A percentile compares a stretch with the other conserved stretches of the same genome.
Evolutionary conservation across 1,140 invertebrate genomes (phyloP).

Genomic region (Bicyclus anynana): DNA sequence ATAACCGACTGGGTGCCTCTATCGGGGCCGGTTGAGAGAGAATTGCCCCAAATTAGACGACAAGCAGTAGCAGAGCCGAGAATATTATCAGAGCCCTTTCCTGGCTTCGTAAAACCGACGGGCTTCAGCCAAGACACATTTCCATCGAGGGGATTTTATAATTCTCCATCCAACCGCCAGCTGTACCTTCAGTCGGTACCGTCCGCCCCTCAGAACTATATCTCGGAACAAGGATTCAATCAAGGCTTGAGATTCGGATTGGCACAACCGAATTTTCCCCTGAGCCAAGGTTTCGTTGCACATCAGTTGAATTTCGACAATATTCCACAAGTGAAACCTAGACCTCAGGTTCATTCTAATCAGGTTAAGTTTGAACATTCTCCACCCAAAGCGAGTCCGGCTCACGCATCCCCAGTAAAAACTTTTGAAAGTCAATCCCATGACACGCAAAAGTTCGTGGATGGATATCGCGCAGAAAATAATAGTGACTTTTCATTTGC

Average conservation of each 20-base stretch:
- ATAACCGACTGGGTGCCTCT: slow-evolving; percentile 69
- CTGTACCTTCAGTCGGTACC: slow-evolving; percentile 67
- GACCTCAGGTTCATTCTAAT: slow-evolving; percentile 36
- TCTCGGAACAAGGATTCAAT: slow-evolving; percentile 61
- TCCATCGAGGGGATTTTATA: slow-evolving; percentile 48
- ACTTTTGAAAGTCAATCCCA: slow-evolving; percentile 35
- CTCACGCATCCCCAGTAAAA: slow-evolving; percentile 39
- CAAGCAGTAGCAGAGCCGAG: slow-evolving; percentile 71
- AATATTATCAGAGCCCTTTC: slow-evolving; percentile 75
- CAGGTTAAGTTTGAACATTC: slow-evolving; percentile 48
- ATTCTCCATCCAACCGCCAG: slow-evolving; percentile 53
- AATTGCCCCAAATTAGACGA: slow-evolving; percentile 51
- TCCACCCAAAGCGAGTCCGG: slow-evolving; percentile 33
- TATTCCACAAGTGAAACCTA: slow-evolving; percentile 39
- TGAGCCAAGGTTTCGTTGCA: slow-evolving; percentile 62
- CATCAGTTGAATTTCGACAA: slow-evolving; percentile 52
- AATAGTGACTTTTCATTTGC: slow-evolving; percentile 30
- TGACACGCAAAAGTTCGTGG: slow-evolving; percentile 56
- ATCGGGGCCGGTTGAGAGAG: slow-evolving; percentile 43
- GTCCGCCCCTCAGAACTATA: slow-evolving; percentile 60
- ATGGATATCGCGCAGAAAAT: slow-evolving; percentile 69
- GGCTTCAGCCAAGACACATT: slow-evolving; percentile 61
- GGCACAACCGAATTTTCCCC: slow-evolving; percentile 53
- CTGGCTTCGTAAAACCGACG: slow-evolving; percentile 55
- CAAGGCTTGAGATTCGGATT: slow-evolving; percentile 60